These are phyloP conservation scores for Spongilla lacustris DNA, from an alignment of 37 sponge, comb jelly and placozoan species.

Conservation along the genomic window DNA sequence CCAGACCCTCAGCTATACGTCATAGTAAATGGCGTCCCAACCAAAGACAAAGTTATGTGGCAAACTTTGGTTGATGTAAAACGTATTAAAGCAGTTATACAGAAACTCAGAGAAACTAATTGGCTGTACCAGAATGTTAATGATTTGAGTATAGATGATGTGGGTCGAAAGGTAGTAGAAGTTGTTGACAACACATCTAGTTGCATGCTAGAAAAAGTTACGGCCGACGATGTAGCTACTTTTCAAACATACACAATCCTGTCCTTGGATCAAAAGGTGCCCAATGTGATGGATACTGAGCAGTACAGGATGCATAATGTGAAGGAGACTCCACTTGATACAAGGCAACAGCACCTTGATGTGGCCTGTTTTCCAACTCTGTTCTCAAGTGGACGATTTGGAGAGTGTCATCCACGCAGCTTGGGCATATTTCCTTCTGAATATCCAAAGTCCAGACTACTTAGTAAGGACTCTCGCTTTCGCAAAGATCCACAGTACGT, in stretches of 20 bases:
- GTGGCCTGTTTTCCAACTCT: slow-evolving; percentile 45
- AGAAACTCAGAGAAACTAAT: no score
- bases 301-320: slow-evolving; percentile 49
- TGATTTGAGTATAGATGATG: slow-evolving; percentile 35
- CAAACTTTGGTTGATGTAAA: slow-evolving; percentile 34
- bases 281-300: slow-evolving; percentile 1
- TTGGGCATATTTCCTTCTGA: no score
- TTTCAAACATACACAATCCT: slow-evolving; percentile 60
- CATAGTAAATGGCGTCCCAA: slow-evolving; percentile 39
- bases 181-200: slow-evolving; percentile 8
- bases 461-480: no score
- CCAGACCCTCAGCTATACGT: no score
- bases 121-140: slow-evolving; percentile 45
- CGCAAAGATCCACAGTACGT: no score
- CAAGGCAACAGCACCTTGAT: slow-evolving; percentile 33
- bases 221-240: slow-evolving; percentile 22
- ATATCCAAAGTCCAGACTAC: no score
- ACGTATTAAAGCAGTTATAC: no score
- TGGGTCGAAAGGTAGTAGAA: slow-evolving; percentile 44
- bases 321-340: slow-evolving; percentile 34
- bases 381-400: no score
- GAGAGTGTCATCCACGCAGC: no score
- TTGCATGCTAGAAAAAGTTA: slow-evolving; percentile 47
- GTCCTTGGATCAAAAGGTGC: slow-evolving; percentile 15
- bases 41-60: slow-evolving; percentile 49